Conservation (phyloP, 2,113 vertebrate species). For the Psittacara wagleri region DNA sequence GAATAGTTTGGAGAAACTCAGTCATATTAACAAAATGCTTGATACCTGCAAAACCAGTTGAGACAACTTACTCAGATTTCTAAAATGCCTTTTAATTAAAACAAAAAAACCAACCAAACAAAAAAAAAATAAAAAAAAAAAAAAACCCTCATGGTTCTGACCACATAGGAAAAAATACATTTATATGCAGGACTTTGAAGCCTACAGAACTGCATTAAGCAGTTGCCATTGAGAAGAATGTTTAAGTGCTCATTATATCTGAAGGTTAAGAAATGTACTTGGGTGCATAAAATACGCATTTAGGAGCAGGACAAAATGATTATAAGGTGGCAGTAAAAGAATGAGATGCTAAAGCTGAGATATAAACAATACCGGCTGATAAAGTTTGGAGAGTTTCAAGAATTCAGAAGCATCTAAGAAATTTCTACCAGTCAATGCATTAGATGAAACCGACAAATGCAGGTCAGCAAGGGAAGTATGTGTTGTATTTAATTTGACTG, state of each 20-base stretch:
- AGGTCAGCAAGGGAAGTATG: background rate
- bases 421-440: background rate
- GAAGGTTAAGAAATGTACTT: background rate
- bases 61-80: background rate
- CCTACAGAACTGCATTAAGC: background rate
- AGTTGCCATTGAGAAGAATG: background rate
- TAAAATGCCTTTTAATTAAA: background rate
- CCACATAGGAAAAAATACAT: background rate
- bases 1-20: background rate
- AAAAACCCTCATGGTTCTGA: background rate
- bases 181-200: background rate
- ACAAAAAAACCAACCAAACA: no score
- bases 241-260: background rate
- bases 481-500: background rate
- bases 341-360: background rate
- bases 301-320: background rate
- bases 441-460: background rate
- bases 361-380: background rate
- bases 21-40: background rate
- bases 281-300: background rate
- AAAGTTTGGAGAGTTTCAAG: background rate
- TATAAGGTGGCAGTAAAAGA: background rate
- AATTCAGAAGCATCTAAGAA: background rate
- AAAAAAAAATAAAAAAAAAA: background rate
- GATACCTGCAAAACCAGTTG: background rate